These are phyloP conservation scores for Spongilla lacustris DNA, from an alignment of 37 sponge, comb jelly and placozoan species.

Conservation along the genomic window DNA sequence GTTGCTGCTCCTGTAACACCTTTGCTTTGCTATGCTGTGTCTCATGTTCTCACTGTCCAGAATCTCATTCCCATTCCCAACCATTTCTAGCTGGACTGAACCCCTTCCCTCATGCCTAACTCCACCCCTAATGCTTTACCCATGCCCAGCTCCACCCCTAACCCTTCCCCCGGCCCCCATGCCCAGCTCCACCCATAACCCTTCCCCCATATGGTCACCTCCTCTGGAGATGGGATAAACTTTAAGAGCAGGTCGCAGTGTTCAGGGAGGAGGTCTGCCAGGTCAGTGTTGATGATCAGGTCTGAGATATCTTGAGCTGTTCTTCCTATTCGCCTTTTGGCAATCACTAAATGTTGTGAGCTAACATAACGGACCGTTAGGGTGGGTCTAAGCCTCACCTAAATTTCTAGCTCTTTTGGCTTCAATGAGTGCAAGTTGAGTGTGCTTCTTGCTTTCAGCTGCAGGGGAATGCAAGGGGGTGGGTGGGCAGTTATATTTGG, in stretches of 20 bases:
- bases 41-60: too few relatives aligned
- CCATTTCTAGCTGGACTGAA: too few relatives aligned
- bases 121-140: background rate
- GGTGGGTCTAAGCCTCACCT: constrained; percentile 32
- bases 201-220: constrained; percentile 34
- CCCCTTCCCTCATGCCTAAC: too few relatives aligned
- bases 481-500: background rate
- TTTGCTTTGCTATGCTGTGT: too few relatives aligned
- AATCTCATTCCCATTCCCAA: too few relatives aligned
- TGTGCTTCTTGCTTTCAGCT: constrained; percentile 13
- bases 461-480: background rate
- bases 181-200: background rate
- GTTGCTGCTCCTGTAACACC: too few relatives aligned
- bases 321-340: constrained; percentile 76
- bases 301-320: constrained; percentile 41
- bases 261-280: constrained; percentile 74
- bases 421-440: constrained; percentile 56
- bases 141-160: background rate
- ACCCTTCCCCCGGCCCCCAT: background rate
- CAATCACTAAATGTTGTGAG: constrained; percentile 58
- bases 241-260: constrained; percentile 84
- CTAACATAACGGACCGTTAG: background rate
- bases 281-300: constrained; percentile 68
- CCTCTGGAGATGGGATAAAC: constrained; percentile 80
- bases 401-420: constrained; percentile 57